Conservation (phyloP, 2,113 vertebrate species). For the Corynorhinus townsendii region DNA sequence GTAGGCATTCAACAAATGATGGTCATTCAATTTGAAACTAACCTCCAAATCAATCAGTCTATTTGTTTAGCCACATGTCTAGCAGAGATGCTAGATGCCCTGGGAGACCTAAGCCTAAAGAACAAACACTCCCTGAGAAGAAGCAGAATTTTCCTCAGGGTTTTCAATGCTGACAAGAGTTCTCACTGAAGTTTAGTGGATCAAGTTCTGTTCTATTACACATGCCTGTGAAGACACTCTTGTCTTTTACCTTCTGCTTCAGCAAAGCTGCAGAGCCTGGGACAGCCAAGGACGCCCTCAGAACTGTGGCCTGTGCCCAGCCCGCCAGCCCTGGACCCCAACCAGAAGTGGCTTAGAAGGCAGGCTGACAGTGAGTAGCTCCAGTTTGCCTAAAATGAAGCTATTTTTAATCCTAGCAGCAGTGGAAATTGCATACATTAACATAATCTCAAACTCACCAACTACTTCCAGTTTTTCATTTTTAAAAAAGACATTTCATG, state of each 20-base stretch:
- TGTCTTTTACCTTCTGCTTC: background rate
- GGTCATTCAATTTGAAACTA: background rate
- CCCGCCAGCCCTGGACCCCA: background rate
- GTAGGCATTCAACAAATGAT: background rate
- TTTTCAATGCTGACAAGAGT: background rate
- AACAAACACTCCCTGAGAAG: background rate
- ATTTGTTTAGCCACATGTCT: background rate
- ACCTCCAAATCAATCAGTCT: background rate
- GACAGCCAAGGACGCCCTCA: background rate
- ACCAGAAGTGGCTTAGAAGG: constrained; percentile 12
- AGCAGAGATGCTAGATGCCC: background rate
- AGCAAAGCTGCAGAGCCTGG: background rate
- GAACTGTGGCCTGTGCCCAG: background rate
- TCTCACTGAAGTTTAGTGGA: background rate
- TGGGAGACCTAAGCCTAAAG: background rate
- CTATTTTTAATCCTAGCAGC: constrained; percentile 80
- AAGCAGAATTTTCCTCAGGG: background rate
- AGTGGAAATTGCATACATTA: constrained; percentile 80
- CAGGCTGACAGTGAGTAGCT: constrained; percentile 52
- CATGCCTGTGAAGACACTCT: background rate
- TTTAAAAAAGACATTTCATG: constrained; percentile 46
- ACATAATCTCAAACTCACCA: constrained; percentile 75
- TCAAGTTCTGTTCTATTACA: background rate
- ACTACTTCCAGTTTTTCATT: constrained; percentile 60
- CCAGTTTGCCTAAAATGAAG: constrained; percentile 66